These are phyloP conservation scores for Drosophila histrio DNA, from an alignment of 2,888 invertebrate genomes.

Conservation along the genomic window DNA sequence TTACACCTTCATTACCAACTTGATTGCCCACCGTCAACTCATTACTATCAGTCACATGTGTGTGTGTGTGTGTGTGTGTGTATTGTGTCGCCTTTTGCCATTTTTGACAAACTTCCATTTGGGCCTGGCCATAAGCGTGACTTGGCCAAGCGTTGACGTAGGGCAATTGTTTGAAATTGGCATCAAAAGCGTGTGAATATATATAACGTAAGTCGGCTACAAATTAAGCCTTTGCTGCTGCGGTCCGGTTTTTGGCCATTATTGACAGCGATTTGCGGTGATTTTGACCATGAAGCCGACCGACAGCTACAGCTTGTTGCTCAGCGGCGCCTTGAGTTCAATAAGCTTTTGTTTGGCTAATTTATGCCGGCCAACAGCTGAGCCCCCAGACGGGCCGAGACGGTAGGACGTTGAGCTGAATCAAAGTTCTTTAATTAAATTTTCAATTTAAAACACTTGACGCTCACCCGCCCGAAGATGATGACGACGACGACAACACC, in stretches of 20 bases:
- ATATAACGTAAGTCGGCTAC: conserved; percentile 42
- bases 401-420: not conserved
- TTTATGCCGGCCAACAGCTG: conserved; percentile 53
- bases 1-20: conserved; percentile 30
- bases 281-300: conserved; percentile 65
- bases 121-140: conserved; percentile 60
- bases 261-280: conserved; percentile 76
- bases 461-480: conserved; percentile 17
- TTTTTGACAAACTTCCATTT: conserved; percentile 58
- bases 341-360: conserved; percentile 73
- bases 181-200: conserved; percentile 73
- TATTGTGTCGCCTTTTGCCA: conserved; percentile 52
- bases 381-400: not conserved
- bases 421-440: conserved; percentile 73
- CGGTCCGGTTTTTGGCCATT: conserved; percentile 54
- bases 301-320: conserved; percentile 15
- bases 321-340: conserved; percentile 55
- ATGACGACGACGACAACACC: conserved; percentile 13
- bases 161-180: conserved; percentile 69
- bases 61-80: conserved; percentile 23
- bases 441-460: conserved; percentile 70
- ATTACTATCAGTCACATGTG: conserved; percentile 27
- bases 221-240: conserved; percentile 69
- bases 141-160: conserved; percentile 54
- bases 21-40: conserved; percentile 12